phyloP scores from a whole-genome alignment of 2,113 vertebrate species.

The Hemichromis elongatus region DNA sequence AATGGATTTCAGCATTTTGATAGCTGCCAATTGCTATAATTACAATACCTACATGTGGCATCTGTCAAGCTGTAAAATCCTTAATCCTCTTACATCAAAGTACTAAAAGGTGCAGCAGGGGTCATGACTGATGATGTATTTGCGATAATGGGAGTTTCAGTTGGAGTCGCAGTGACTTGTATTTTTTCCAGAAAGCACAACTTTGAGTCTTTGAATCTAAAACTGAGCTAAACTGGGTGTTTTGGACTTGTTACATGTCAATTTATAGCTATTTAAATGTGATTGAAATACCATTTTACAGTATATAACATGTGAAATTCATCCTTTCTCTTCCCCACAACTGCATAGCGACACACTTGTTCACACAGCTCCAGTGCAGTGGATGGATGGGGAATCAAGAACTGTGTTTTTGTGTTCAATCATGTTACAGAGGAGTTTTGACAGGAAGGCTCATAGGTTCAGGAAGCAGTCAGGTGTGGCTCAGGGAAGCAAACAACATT shows the following conservation, averaged over 20 bases:
- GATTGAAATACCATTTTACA: neutral
- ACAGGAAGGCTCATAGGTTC: neutral
- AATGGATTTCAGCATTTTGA: neutral
- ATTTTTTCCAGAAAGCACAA: neutral
- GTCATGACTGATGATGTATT: neutral
- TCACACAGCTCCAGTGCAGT: neutral
- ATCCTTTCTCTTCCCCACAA: neutral
- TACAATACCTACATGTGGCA: slow-evolving; percentile 22
- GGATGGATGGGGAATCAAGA: neutral
- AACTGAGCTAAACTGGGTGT: neutral
- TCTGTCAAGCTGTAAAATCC: slow-evolving; percentile 12
- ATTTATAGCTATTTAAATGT: neutral
- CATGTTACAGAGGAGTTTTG: neutral
- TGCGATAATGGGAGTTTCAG: neutral
- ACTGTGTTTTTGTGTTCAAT: neutral
- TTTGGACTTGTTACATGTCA: neutral
- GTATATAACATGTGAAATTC: neutral
- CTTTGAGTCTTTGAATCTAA: neutral
- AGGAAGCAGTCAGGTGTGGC: neutral
- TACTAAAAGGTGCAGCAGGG: neutral
- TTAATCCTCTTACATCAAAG: slow-evolving; percentile 35
- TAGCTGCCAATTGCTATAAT: slow-evolving; percentile 29
- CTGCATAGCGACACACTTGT: neutral
- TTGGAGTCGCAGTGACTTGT: neutral
- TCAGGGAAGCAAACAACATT: neutral